Percentiles rank a stretch among this genome's conserved stretches.
These are phyloP conservation scores for Gryllus longicercus DNA, from an alignment of 2,888 invertebrate genomes.

Conservation along the genomic window DNA sequence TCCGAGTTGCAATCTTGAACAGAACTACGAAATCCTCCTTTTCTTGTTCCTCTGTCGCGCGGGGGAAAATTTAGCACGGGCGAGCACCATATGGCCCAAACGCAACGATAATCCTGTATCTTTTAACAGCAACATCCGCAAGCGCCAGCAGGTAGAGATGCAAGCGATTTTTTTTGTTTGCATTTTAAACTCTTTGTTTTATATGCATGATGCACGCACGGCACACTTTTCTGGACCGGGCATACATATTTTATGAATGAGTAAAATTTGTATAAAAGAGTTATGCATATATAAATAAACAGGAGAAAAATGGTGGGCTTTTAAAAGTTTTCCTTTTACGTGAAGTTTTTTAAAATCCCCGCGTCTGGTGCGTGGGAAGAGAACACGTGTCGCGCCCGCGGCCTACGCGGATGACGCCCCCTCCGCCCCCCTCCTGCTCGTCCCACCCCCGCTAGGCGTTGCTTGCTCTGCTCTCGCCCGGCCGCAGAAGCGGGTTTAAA, in stretches of 20 bases:
- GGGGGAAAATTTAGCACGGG: too few relatives aligned
- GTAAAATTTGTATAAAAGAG: slow-evolving; percentile 17
- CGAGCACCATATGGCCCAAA: too few relatives aligned
- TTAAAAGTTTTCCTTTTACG: slow-evolving; percentile 1
- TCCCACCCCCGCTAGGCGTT: too few relatives aligned
- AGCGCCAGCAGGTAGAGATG: background rate
- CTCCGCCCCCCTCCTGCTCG: too few relatives aligned
- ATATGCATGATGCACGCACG: background rate
- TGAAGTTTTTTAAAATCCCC: background rate
- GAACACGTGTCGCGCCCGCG: too few relatives aligned
- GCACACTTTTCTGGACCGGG: background rate
- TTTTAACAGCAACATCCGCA: background rate
- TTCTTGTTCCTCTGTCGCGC: too few relatives aligned
- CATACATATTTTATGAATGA: slow-evolving; percentile 17
- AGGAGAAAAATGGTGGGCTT: background rate
- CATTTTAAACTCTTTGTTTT: background rate
- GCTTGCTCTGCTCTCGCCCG: too few relatives aligned
- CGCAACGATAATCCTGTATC: background rate
- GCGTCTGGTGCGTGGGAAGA: too few relatives aligned
- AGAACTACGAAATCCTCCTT: too few relatives aligned
- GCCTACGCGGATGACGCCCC: too few relatives aligned
- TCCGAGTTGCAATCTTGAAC: too few relatives aligned
- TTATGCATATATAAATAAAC: slow-evolving; percentile 17
- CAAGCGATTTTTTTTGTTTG: background rate
- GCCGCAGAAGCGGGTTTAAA: too few relatives aligned